phyloP scores from a whole-genome alignment of 2,113 vertebrate genomes.

The Brachyistius frenatus region DNA sequence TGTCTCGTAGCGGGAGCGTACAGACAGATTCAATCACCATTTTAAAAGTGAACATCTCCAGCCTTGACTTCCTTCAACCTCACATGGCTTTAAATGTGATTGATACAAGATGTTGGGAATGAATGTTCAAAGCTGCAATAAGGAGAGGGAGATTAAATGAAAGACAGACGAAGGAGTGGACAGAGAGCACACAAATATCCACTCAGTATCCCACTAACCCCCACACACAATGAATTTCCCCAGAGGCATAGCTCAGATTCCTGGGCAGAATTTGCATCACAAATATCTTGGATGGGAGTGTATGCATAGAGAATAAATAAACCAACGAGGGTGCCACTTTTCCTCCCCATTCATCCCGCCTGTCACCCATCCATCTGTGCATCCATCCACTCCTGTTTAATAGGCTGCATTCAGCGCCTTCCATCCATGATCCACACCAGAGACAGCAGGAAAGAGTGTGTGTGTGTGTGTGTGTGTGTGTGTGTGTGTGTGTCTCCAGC shows the following conservation, averaged over 20 bases:
- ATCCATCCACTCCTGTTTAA: conserved; percentile 57
- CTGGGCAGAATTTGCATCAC: conserved; percentile 75
- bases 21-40: conserved; percentile 62
- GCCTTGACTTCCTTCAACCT: conserved; percentile 34
- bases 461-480: conserved; percentile 10
- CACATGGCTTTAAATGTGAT: neutral
- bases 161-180: conserved; percentile 13
- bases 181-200: conserved; percentile 20
- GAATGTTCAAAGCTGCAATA: neutral
- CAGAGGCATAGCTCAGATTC: conserved; percentile 72
- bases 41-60: conserved; percentile 50
- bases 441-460: neutral
- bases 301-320: conserved; percentile 68
- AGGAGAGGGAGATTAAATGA: conserved; percentile 4
- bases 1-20: conserved; percentile 47
- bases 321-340: conserved; percentile 45
- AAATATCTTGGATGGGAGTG: conserved; percentile 71
- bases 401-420: conserved; percentile 32
- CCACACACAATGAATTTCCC: conserved; percentile 54
- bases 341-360: conserved; percentile 34
- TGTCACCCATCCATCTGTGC: conserved; percentile 43
- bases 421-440: conserved; percentile 27
- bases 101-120: neutral
- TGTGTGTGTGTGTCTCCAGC: conserved; percentile 3
- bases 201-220: conserved; percentile 34